Evolutionary conservation across 2,113 vertebrate species (phyloP), one percentile per base, ranked within the genome.

Genomic region (Cephalopterus ornatus): DNA sequence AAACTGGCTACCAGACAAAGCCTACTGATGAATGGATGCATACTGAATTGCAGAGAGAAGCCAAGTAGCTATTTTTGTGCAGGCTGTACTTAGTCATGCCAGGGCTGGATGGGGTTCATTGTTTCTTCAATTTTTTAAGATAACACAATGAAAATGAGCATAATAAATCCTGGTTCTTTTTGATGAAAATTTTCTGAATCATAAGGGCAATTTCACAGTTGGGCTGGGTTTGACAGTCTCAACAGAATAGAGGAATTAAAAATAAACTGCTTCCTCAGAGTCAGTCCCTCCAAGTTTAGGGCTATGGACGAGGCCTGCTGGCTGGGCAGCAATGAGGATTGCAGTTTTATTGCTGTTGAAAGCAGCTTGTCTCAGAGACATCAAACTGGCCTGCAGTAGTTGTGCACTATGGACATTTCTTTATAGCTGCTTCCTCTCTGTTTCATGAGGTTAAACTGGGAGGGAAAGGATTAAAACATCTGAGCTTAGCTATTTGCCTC

Each of bases 291-390:
- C 0, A 4, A 55, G 23, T 28, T 37, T 8, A 59, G 12, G 42
- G 52, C 21, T 70, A 7, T 5, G 18, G 37, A 16, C 1, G 3
- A 67, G 11, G 3, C 0, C 1, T 20, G 15, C 22, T 88, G 55
- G 26, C 9, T 63, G 46, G 8, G 47, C 23, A 75, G 32, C 1
- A 9, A 2, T 6, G 17, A 19, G 28, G 9, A 27, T 20, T 75
- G 72, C 32, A 35, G 44, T 68, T 85, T 55, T 72, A 42, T 37
- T 82, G 22, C 39, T 91, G 30, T 33, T 56, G 56, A 28, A 53
- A n/a, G n/a, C 26, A 58, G 27, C 33, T 78, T 49, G 62, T 71
- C 11, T 72, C 33, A 65, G 27, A 55, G 67, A 30, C 35, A 44
- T 28, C 39, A 61, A 50, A 63, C 13, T 27, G 33, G 1, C 14